These are phyloP conservation scores for Leucophenga montana DNA, from an alignment of 2,888 invertebrate genomes.

Conservation along the genomic window DNA sequence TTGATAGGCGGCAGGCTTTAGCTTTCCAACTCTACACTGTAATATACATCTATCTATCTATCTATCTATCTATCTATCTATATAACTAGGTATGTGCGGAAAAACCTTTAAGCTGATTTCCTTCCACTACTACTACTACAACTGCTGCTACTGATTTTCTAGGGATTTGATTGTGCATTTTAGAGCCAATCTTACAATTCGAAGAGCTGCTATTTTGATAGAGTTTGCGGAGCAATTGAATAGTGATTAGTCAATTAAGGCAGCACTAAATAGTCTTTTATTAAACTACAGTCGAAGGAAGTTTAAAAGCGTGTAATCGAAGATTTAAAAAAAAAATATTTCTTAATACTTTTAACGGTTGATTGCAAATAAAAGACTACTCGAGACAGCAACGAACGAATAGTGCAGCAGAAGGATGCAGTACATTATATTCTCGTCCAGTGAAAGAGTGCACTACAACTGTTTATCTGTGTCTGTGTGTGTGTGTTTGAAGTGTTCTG, in stretches of 20 bases:
- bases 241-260: neutral
- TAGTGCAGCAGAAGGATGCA: neutral
- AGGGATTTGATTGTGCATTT: neutral
- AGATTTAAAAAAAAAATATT: too few species aligned
- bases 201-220: neutral
- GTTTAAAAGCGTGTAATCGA: too few species aligned
- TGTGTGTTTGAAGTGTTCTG: neutral
- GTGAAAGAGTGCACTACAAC: neutral
- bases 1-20: slow-evolving; percentile 19
- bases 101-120: slow-evolving; percentile 17
- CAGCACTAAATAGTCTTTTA: neutral
- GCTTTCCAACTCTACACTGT: neutral
- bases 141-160: too few species aligned
- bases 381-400: neutral
- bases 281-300: too few species aligned
- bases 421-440: neutral
- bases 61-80: neutral
- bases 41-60: neutral
- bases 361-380: slow-evolving; percentile 38
- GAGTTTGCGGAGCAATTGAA: neutral
- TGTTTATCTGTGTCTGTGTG: neutral
- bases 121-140: neutral
- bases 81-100: neutral
- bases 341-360: slow-evolving; percentile 61
- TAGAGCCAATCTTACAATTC: too few species aligned